Evolutionary conservation across 2,797 vertebrate species (phyloP).

Genomic region (Sebastes cheni): DNA sequence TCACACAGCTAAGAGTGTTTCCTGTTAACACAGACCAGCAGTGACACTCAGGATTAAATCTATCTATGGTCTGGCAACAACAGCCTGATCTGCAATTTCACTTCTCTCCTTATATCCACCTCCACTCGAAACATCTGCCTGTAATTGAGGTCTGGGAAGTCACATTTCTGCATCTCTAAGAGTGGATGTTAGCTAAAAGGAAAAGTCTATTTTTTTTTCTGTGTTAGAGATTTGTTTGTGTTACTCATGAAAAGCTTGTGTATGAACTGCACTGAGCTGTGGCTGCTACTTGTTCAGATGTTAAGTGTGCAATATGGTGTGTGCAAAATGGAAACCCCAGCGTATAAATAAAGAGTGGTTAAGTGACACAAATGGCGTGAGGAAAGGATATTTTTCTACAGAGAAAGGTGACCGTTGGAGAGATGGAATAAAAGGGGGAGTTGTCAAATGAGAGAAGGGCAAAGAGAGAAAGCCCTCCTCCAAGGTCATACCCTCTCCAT

Average conservation of each 20-base stretch:
- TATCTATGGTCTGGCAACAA: slow-evolving; percentile 40
- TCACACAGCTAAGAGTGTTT: slow-evolving; percentile 40
- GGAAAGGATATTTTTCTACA: slow-evolving; percentile 14
- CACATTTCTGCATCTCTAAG: slow-evolving; percentile 14
- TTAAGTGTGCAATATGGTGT: neutral
- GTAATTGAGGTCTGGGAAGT: slow-evolving; percentile 37
- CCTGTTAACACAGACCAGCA: slow-evolving; percentile 57
- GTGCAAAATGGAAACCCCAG: neutral
- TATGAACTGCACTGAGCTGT: neutral
- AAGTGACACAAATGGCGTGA: slow-evolving; percentile 1
- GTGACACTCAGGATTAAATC: slow-evolving; percentile 63
- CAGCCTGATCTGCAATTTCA: slow-evolving; percentile 5
- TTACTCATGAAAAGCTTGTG: neutral
- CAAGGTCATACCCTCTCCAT: slow-evolving; percentile 56
- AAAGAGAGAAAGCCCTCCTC: slow-evolving; percentile 18
- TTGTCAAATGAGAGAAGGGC: slow-evolving; percentile 12
- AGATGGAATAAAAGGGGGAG: slow-evolving; percentile 13
- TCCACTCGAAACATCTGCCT: neutral
- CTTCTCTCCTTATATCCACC: neutral
- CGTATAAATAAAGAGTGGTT: neutral
- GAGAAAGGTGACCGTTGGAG: slow-evolving; percentile 9
- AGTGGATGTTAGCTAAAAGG: neutral
- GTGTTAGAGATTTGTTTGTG: slow-evolving; percentile 12
- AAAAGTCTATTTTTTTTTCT: neutral
- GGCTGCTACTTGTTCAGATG: neutral